Evolutionary conservation across 2,888 invertebrate genomes (phyloP), one percentile per base, ranked within the genome.

Genomic region (Stomorhina lunata): DNA sequence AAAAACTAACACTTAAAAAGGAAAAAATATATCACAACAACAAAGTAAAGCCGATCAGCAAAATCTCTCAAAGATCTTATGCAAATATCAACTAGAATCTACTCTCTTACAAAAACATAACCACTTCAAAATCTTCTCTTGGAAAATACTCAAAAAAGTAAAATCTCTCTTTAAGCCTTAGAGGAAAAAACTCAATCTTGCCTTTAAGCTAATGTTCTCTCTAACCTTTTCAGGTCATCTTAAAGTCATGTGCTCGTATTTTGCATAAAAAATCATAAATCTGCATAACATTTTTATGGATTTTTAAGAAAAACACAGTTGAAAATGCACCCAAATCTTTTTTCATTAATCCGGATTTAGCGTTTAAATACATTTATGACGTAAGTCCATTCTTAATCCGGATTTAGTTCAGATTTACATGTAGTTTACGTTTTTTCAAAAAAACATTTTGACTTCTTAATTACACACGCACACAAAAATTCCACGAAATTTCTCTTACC

Each of bases 321-420:
- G n/a, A n/a, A 34, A 29, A 22, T 48, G 29, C 29, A 17, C 20
- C 29, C 22, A 27, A 81, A 81, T 65, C 48, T 76, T 57, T 65
- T 81, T 72, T 68, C 66, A 72, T 68, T 81, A 71, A 84, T 32
- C 43, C 63, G 76, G 55, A 81, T 82, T 80, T 71, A 78, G 63
- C 15, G 48, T 50, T 4, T 9, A 83, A 77, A 79, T 45, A 57
- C 43, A 34, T 88, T 88, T 88, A 88, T 88, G 88, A 87, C 82
- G 87, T 81, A 87, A 87, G 83, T 81, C 83, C 87, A 86, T 85
- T 87, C 87, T 87, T 86, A 88, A 87, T 78, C 85, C 87, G 86
- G 88, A 87, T 87, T 88, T 88, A 87, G 88, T 87, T 86, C 85
- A 88, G 81, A 80, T 86, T 85, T 84, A 85, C 84, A 86, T 87